A percentile compares a stretch with the other conserved stretches of the same genome.
These are phyloP conservation scores for Coremacera marginata DNA, from an alignment of 2,888 invertebrate genomes.

Conservation along the genomic window DNA sequence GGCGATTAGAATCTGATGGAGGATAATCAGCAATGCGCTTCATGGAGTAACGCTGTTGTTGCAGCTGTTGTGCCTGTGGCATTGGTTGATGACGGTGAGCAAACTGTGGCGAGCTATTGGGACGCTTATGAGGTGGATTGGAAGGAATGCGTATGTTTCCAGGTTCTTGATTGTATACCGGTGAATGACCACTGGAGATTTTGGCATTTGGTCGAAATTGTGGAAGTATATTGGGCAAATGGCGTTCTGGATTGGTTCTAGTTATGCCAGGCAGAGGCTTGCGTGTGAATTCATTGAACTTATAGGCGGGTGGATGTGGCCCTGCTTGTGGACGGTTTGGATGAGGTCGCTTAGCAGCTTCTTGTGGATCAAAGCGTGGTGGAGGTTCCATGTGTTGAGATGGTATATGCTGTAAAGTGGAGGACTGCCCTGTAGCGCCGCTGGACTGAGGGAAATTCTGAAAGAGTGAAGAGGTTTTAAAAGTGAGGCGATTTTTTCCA, in stretches of 20 bases:
- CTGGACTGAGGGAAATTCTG: slow-evolving; percentile 58
- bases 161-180: slow-evolving; percentile 60
- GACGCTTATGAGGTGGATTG: background rate
- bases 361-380: slow-evolving; percentile 54
- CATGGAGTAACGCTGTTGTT: slow-evolving; percentile 59
- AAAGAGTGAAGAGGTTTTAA: background rate
- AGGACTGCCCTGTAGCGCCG: slow-evolving; percentile 21
- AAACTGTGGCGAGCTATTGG: slow-evolving; percentile 60
- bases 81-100: slow-evolving; percentile 59
- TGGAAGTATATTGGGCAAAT: slow-evolving; percentile 78
- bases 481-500: background rate
- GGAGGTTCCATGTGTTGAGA: slow-evolving; percentile 66
- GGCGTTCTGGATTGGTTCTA: slow-evolving; percentile 57
- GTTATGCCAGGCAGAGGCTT: slow-evolving; percentile 57
- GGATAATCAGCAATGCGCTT: slow-evolving; percentile 61
- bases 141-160: slow-evolving; percentile 63
- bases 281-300: slow-evolving; percentile 62
- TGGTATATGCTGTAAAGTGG: slow-evolving; percentile 64
- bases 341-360: slow-evolving; percentile 44
- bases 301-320: slow-evolving; percentile 44
- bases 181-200: slow-evolving; percentile 69
- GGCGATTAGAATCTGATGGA: slow-evolving; percentile 60
- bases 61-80: slow-evolving; percentile 40
- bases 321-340: slow-evolving; percentile 42
- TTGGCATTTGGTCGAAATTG: slow-evolving; percentile 80